These are phyloP conservation scores for Chaenogobius annularis DNA, from an alignment of 2,113 vertebrate genomes.

Conservation along the genomic window DNA sequence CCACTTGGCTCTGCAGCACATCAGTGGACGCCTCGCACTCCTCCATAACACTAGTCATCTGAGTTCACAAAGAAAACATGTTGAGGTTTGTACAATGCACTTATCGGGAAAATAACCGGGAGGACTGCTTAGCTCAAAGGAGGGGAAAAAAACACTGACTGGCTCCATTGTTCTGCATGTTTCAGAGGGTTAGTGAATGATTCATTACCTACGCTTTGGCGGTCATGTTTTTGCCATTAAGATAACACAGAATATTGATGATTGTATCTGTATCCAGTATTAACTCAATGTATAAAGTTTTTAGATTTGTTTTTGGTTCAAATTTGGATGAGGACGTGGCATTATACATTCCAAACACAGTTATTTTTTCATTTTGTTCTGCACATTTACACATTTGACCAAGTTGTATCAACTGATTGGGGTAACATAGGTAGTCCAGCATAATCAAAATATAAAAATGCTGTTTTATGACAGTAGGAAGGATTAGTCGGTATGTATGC, in stretches of 20 bases:
- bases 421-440: neutral
- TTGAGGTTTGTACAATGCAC: neutral
- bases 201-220: neutral
- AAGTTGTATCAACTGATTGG: neutral
- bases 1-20: conserved; percentile 88
- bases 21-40: conserved; percentile 82
- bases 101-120: conserved; percentile 8
- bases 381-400: no score
- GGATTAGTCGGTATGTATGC: no score
- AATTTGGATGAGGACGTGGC: neutral
- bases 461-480: no score
- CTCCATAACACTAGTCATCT: conserved; percentile 87
- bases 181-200: neutral
- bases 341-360: no score
- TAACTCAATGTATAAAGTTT: no score
- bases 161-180: neutral
- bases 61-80: conserved; percentile 24
- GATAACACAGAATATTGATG: neutral
- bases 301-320: no score
- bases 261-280: no score
- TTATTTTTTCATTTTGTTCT: no score
- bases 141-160: neutral
- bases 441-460: no score
- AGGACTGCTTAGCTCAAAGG: conserved; percentile 1
- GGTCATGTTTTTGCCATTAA: neutral